Evolutionary conservation across 2,888 invertebrate genomes (phyloP).

Genomic region (Drosophila neonasuta): DNA sequence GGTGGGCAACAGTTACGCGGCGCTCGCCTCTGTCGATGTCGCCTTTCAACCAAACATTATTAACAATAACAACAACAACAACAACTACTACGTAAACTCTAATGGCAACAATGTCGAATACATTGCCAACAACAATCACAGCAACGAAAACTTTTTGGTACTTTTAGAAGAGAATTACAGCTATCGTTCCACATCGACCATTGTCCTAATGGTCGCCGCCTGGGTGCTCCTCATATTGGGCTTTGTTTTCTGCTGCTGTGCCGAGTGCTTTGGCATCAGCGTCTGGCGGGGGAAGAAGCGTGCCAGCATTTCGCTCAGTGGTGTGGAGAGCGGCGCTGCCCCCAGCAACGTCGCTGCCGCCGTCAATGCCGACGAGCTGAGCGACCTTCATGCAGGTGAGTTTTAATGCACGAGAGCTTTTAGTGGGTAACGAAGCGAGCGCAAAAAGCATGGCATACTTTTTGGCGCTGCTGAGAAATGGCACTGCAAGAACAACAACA

Average conservation of each 20-base stretch:
- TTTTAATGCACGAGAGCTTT: conserved; percentile 43
- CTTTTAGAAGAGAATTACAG: conserved; percentile 64
- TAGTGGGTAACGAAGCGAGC: conserved; percentile 6
- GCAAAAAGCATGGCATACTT: conserved; percentile 59
- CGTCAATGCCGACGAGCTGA: conserved; percentile 22
- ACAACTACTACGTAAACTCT: conserved; percentile 21
- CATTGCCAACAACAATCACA: conserved; percentile 37
- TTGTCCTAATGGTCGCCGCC: conserved; percentile 79
- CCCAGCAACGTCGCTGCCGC: conserved; percentile 20
- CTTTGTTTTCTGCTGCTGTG: conserved; percentile 79
- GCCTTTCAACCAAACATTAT: conserved; percentile 36
- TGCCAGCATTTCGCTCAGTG: conserved; percentile 41
- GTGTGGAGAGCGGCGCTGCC: conserved; percentile 42
- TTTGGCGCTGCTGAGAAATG: conserved; percentile 57
- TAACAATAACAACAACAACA: conserved; percentile 14
- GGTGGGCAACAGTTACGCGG: conserved; percentile 50
- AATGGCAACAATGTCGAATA: conserved; percentile 26
- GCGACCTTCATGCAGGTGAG: conserved; percentile 60
- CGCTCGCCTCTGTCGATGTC: conserved; percentile 52
- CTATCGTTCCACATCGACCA: conserved; percentile 72
- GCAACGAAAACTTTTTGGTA: conserved; percentile 63
- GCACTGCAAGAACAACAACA: conserved; percentile 11
- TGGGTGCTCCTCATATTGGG: conserved; percentile 78
- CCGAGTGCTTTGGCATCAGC: conserved; percentile 77
- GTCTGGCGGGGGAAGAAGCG: conserved; percentile 68